These are phyloP conservation scores for Cyprinodon variegatus DNA, from an alignment of 2,113 vertebrate species.

Conservation along the genomic window DNA sequence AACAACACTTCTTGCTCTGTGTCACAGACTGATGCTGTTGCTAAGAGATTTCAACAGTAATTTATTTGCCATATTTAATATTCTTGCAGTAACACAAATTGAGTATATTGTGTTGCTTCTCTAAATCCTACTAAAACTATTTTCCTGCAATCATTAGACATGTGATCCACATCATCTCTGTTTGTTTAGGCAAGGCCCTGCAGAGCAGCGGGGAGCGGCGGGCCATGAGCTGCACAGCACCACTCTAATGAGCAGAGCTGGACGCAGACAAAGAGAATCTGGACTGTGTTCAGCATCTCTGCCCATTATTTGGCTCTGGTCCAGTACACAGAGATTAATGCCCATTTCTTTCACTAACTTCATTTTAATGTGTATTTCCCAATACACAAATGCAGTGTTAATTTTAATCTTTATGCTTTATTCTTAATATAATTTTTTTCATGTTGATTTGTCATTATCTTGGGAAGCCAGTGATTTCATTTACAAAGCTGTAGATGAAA, in stretches of 20 bases:
- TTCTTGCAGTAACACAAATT: background rate
- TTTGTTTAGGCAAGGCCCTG: constrained; percentile 60
- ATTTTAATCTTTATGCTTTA: constrained; percentile 62
- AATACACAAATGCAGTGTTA: constrained; percentile 34
- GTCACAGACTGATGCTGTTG: background rate
- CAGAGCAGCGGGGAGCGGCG: constrained; percentile 56
- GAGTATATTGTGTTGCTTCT: constrained; percentile 3
- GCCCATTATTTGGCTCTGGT: constrained; percentile 70
- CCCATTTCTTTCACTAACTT: constrained; percentile 65
- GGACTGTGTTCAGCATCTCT: constrained; percentile 76
- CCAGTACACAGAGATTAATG: constrained; percentile 75
- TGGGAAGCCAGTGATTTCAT: constrained; percentile 18
- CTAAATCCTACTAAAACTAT: constrained; percentile 10
- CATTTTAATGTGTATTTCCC: constrained; percentile 55
- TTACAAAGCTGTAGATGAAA: background rate
- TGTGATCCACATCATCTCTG: constrained; percentile 66
- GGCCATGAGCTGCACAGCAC: constrained; percentile 66
- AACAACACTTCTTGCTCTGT: constrained; percentile 2
- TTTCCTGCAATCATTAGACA: constrained; percentile 58
- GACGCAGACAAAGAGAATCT: constrained; percentile 77
- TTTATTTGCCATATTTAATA: background rate
- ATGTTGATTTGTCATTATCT: constrained; percentile 14
- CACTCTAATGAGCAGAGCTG: constrained; percentile 77
- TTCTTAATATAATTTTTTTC: constrained; percentile 50
- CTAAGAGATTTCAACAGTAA: constrained; percentile 3